phyloP scores from a whole-genome alignment of 2,888 invertebrate genomes.

The Zeuzera pyrina region DNA sequence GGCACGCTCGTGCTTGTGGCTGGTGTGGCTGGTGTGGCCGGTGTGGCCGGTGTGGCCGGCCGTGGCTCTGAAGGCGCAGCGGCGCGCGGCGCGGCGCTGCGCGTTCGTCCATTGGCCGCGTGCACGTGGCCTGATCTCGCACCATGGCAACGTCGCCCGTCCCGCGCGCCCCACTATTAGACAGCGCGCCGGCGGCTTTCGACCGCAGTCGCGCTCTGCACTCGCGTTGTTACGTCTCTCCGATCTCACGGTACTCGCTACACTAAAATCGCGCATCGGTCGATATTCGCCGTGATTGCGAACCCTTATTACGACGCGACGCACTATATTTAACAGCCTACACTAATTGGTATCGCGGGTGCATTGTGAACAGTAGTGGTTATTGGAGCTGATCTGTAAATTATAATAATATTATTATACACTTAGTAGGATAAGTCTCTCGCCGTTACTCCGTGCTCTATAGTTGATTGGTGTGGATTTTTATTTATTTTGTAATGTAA shows the following conservation, averaged over 20 bases:
- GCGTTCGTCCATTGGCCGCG: slow-evolving; percentile 73
- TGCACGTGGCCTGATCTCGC: slow-evolving; percentile 84
- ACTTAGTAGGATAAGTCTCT: too few species aligned
- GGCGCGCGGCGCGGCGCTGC: slow-evolving; percentile 1
- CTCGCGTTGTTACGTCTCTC: slow-evolving; percentile 5
- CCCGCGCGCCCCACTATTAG: slow-evolving; percentile 25
- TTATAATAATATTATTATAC: too few species aligned
- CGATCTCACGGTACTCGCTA: neutral
- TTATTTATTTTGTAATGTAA: too few species aligned
- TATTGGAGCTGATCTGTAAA: too few species aligned
- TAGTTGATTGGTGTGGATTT: too few species aligned
- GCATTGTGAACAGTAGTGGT: too few species aligned
- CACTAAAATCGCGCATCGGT: slow-evolving; percentile 25
- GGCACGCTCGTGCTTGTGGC: neutral
- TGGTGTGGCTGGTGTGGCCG: neutral
- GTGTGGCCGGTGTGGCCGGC: too few species aligned
- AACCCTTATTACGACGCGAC: too few species aligned
- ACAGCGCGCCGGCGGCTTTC: slow-evolving; percentile 21
- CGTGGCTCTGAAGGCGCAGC: too few species aligned
- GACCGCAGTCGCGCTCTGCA: slow-evolving; percentile 19
- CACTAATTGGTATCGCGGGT: too few species aligned
- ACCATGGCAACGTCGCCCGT: slow-evolving; percentile 73
- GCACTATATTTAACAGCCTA: too few species aligned
- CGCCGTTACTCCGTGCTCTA: too few species aligned
- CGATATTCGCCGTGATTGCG: slow-evolving; percentile 43